Percentiles rank a stretch among this genome's conserved stretches.
phyloP scores from a whole-genome alignment of 2,113 vertebrate genomes.

The Osmerus eperlanus region DNA sequence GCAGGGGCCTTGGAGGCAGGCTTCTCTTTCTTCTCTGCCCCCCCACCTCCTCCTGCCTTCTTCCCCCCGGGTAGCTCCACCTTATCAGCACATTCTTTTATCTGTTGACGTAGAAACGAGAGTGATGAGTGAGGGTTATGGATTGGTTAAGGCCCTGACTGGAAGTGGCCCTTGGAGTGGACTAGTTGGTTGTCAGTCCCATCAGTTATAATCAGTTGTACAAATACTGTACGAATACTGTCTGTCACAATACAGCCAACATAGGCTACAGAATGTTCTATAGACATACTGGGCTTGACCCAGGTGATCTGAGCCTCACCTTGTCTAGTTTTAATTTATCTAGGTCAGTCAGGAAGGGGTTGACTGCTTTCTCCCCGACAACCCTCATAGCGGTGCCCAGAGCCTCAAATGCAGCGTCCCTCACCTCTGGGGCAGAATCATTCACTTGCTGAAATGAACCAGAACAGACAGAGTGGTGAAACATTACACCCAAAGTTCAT shows the following conservation, averaged over 20 bases:
- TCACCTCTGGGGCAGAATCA: conserved; percentile 93
- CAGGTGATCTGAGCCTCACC: conserved; percentile 58
- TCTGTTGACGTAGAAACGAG: conserved; percentile 63
- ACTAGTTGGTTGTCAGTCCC: not conserved
- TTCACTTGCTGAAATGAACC: conserved; percentile 84
- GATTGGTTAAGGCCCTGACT: not conserved
- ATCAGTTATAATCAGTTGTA: too few relatives aligned
- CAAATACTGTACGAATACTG: too few relatives aligned
- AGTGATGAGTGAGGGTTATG: not conserved
- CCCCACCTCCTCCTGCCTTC: conserved; percentile 67
- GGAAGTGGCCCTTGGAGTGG: not conserved
- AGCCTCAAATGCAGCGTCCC: conserved; percentile 96
- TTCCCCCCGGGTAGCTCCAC: conserved; percentile 84
- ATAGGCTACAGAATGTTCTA: too few relatives aligned
- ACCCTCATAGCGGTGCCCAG: conserved; percentile 94
- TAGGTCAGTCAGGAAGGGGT: conserved; percentile 88
- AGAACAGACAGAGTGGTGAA: not conserved
- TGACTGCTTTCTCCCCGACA: conserved; percentile 94
- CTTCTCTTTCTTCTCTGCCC: conserved; percentile 76
- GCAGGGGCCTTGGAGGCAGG: conserved; percentile 71
- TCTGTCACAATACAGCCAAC: too few relatives aligned
- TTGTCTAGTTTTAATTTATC: conserved; percentile 97
- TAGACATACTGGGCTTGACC: too few relatives aligned
- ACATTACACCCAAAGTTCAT: not conserved
- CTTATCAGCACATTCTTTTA: conserved; percentile 95